Base-by-base conservation (phyloP, 1,140 invertebrate species). In the Sweltsa coloradensis region DNA sequence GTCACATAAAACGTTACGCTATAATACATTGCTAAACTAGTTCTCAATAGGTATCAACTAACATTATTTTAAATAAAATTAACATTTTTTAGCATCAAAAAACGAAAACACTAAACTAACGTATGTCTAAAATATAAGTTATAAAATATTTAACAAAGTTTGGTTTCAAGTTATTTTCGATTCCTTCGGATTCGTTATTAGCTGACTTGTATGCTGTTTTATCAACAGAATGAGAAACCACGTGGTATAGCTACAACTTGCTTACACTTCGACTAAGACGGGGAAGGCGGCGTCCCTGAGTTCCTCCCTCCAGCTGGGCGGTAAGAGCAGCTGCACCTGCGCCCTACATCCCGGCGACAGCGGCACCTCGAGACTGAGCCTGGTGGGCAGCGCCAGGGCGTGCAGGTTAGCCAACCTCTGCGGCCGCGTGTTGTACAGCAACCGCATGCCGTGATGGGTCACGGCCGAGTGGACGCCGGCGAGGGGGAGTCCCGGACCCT, bases 271-370 rank as follows among this genome's bases (percentile, higher is more conserved):
- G 39, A 89, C 83, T 37, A 89, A 72, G 7, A 87, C 83, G 6
- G 85, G 84, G 67, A 86, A 89, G 21, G 84, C 83, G 23, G 85
- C 85, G 63, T 89, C 85, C 13, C 85, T 66, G 5, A 89, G 68
- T 58, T 89, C 85, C 60, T 84, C 83, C 14, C 84, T 69, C 85
- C 85, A 89, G 50, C 81, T 85, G 0, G 85, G 84, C 7, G 85
- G 84, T 53, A 87, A n/a, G n/a, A 85, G 62, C 40, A 89, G 69
- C 58, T 86, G 83, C 16, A 86, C 84, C 56, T 83, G 78, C 2
- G 84, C 84, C 52, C 75, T 72, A 59, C 79, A 83, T 25, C 83
- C n/a, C n/a, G 85, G 83, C 22, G 82, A 74, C 51, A 87, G 64
- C 51, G 81, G 74, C 51, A 88, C 80, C 69, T 87, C 82, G 58